Base-by-base conservation (phyloP, 2,888 invertebrate genomes). In the Incurvaria masculella region DNA sequence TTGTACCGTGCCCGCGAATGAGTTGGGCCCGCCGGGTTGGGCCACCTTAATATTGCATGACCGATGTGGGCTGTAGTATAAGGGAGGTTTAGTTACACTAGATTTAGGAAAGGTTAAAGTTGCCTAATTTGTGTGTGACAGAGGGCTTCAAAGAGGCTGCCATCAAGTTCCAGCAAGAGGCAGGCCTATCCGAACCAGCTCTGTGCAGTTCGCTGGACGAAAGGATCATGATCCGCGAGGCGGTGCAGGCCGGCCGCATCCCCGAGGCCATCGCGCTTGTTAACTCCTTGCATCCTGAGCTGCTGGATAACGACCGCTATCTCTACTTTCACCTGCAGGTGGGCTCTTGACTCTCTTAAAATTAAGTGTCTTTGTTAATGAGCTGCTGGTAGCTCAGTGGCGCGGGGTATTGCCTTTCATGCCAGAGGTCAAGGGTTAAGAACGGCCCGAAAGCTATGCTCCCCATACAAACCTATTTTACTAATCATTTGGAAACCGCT, bases 131-230 rank as follows among this genome's bases (percentile, higher is more conserved):
- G 21, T 66, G 73, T 6, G n/a, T n/a, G n/a, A n/a, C 63, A 93
- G 94, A 94, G 72, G 94, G 94, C 5, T 94, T 94, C 61, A 93
- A 97, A 72, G 98, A 98, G 68, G 97, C 97, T 3, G 97, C 97
- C 0, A 89, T 97, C 59, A 97, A 96, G 66, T 97, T 98, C 68
- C 91, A 95, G 67, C 85, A 91, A 60, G 98, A 98, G 69, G 94
- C 97, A 5, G 96, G 97, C 0, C 56, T 79, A 16, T 78, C 79
- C 39, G 79, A 79, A 57, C 79, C 79, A 2, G 74, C 79, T 0
- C 62, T 79, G 0, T 79, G 79, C 55, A 91, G 91, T 61, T 91
- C 92, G 0, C 72, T 97, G 51, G 97, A 97, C 60, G 93, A 96
- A 60, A 81, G 95, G 56, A 95, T 95, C 61, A 84, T 90, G 66